Evolutionary conservation across 2,113 vertebrate genomes (phyloP).

Genomic region (Poeciliopsis retropinna): DNA sequence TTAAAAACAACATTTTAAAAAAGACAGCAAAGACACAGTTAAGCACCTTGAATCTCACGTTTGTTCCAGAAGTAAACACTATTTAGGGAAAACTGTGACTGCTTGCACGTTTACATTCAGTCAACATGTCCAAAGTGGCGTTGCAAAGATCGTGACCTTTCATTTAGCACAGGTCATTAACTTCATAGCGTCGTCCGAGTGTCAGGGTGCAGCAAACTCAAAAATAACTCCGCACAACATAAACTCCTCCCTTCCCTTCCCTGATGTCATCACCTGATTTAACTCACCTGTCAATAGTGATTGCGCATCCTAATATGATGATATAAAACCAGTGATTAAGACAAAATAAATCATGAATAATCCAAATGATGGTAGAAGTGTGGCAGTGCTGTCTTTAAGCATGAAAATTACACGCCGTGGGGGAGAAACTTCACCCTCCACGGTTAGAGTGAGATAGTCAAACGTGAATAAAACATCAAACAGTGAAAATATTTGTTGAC

Average conservation of each 20-base stretch:
- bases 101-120: no score
- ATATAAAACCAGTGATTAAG: neutral
- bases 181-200: neutral
- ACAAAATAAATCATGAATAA: neutral
- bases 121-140: no score
- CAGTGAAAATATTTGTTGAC: neutral
- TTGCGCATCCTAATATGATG: neutral
- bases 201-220: neutral
- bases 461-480: no score
- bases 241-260: neutral
- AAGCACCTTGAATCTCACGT: no score
- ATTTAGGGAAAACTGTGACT: no score
- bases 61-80: no score
- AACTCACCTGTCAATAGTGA: neutral
- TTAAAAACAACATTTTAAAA: no score
- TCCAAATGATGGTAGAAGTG: neutral
- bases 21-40: no score
- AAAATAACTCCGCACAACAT: neutral
- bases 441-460: no score
- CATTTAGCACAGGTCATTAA: neutral
- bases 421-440: no score
- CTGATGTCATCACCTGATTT: neutral
- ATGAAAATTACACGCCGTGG: neutral
- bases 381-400: neutral
- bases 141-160: neutral